Evolutionary conservation across 2,888 invertebrate genomes (phyloP).

Genomic region (Rhingia campestris): DNA sequence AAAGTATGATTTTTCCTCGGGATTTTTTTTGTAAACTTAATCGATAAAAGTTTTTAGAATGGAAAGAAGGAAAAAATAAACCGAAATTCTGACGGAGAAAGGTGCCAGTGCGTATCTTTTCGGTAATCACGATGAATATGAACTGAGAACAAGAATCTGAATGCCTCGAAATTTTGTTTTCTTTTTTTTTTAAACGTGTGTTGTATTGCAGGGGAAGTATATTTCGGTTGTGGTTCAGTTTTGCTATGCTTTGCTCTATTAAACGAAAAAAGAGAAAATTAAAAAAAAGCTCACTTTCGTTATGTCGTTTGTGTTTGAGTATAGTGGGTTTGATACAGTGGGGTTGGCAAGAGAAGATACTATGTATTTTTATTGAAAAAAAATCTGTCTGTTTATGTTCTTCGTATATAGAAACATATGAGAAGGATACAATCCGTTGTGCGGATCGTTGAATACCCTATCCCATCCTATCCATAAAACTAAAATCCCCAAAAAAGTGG

Average conservation of each 20-base stretch:
- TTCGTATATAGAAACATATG: too few species aligned
- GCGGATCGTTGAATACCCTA: too few species aligned
- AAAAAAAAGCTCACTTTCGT: constrained; percentile 31
- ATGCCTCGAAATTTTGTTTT: constrained; percentile 37
- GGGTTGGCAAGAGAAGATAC: neutral
- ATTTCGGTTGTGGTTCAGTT: constrained; percentile 51
- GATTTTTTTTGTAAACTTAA: constrained; percentile 42
- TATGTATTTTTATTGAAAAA: too few species aligned
- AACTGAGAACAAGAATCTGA: constrained; percentile 63
- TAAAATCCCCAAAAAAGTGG: too few species aligned
- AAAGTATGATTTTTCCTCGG: constrained; percentile 7
- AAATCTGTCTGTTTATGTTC: too few species aligned
- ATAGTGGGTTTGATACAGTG: neutral
- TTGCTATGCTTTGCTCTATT: constrained; percentile 21
- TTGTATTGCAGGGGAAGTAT: constrained; percentile 46
- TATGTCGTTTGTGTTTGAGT: neutral
- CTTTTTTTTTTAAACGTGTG: too few species aligned
- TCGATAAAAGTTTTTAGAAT: constrained; percentile 55
- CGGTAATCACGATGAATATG: constrained; percentile 63
- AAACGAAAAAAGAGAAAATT: constrained; percentile 11
- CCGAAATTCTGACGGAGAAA: constrained; percentile 51
- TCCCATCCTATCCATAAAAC: too few species aligned
- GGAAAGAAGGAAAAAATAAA: constrained; percentile 50
- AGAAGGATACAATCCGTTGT: too few species aligned
- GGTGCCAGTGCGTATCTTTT: constrained; percentile 40